A percentile compares a stretch with the other conserved stretches of the same genome.
These are phyloP conservation scores for Melitaea cinxia DNA, from an alignment of 1,140 invertebrate species.

Conservation along the genomic window DNA sequence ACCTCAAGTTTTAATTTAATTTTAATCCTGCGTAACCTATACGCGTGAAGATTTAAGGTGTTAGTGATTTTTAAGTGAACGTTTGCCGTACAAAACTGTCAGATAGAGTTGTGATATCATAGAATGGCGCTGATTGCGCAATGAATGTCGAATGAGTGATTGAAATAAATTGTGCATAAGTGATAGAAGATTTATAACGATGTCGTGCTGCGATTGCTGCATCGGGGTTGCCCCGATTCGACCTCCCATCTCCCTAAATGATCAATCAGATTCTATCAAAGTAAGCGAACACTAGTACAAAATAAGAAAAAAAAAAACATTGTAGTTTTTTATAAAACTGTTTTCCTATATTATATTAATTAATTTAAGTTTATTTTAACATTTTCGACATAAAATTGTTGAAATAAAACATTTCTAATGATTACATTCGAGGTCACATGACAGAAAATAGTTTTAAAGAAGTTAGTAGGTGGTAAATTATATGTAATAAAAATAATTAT, in stretches of 20 bases:
- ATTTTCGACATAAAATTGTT: no score
- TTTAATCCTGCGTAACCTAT: constrained; percentile 6
- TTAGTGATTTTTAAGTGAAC: constrained; percentile 33
- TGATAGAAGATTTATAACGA: constrained; percentile 60
- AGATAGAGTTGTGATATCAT: constrained; percentile 37
- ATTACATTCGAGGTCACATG: not conserved
- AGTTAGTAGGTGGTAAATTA: constrained; percentile 11
- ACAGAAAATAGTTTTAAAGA: constrained; percentile 13
- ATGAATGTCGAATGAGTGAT: constrained; percentile 48
- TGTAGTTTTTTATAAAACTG: no score
- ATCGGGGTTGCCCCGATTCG: constrained; percentile 85
- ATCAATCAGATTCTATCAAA: constrained; percentile 90
- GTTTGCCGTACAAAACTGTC: not conserved
- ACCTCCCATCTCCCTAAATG: constrained; percentile 87
- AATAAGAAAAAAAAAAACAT: not conserved
- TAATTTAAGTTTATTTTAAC: no score
- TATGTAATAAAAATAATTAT: constrained; percentile 33
- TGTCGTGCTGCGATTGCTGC: constrained; percentile 87
- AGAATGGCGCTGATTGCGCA: constrained; percentile 43
- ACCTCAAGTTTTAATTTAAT: constrained; percentile 30
- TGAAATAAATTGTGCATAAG: constrained; percentile 46
- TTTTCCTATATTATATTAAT: no score
- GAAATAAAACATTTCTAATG: not conserved
- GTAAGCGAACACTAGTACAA: constrained; percentile 80
- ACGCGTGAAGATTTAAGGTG: constrained; percentile 4